A percentile compares a stretch with the other conserved stretches of the same genome.
Conservation (phyloP, 1,140 invertebrate species). For the Drosophila lacteicornis region DNA sequence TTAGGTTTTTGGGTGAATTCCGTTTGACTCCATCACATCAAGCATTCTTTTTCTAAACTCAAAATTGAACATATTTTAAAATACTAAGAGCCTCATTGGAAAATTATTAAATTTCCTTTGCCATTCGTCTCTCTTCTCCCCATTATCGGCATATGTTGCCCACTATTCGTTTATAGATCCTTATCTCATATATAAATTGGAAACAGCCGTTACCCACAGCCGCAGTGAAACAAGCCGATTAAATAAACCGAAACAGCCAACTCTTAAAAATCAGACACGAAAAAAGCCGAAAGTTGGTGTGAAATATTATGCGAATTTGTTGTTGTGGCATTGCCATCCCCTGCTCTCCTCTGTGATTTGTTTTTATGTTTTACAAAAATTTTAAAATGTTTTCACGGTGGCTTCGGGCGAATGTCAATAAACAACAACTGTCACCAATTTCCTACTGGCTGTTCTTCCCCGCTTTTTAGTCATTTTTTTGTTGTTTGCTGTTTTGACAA, state of each 20-base stretch:
- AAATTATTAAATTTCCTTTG: not conserved
- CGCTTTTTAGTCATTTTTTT: not conserved
- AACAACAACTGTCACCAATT: constrained; percentile 82
- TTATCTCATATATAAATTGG: constrained; percentile 3
- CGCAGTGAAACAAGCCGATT: constrained; percentile 56
- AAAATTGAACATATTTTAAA: not conserved
- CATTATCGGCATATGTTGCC: constrained; percentile 63
- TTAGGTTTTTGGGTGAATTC: too few relatives aligned
- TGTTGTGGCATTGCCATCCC: constrained; percentile 6
- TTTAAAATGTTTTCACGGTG: constrained; percentile 84
- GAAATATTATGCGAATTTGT: constrained; percentile 82
- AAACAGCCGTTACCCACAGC: constrained; percentile 46
- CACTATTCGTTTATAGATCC: constrained; percentile 38
- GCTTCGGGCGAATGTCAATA: constrained; percentile 77
- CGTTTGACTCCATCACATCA: too few relatives aligned
- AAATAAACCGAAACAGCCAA: constrained; percentile 30
- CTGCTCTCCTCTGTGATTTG: constrained; percentile 45
- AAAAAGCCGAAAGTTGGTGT: constrained; percentile 67
- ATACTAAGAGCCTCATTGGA: not conserved
- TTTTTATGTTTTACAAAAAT: constrained; percentile 81
- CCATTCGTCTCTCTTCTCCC: constrained; percentile 14
- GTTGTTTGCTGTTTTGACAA: constrained; percentile 19
- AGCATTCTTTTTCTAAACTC: too few relatives aligned
- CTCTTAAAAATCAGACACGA: constrained; percentile 25
- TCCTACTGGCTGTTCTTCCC: constrained; percentile 12